These are phyloP conservation scores for Alloplasta piceator DNA, from an alignment of 2,888 invertebrate species.

Conservation along the genomic window DNA sequence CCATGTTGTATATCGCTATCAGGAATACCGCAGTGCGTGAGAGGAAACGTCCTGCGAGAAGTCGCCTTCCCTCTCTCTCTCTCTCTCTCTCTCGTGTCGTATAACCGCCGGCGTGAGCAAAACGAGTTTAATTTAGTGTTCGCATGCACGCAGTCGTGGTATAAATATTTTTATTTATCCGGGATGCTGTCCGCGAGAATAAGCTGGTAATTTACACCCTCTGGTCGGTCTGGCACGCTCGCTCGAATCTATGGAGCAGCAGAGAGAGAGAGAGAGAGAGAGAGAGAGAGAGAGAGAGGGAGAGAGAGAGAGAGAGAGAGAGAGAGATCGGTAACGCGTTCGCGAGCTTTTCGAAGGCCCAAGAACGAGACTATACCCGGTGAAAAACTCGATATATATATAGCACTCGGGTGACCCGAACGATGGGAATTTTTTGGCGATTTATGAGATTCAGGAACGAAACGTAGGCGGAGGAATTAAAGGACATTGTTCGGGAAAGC, in stretches of 20 bases:
- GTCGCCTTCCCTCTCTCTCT: neutral
- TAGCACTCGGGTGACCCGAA: slow-evolving; percentile 18
- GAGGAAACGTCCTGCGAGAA: neutral
- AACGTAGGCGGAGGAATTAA: slow-evolving; percentile 75
- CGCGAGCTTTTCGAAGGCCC: slow-evolving; percentile 11
- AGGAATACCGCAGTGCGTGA: slow-evolving; percentile 31
- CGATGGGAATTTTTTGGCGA: slow-evolving; percentile 77
- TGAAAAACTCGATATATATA: neutral
- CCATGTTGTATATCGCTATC: slow-evolving; percentile 46
- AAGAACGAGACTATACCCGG: no score
- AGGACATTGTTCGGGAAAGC: slow-evolving; percentile 73
- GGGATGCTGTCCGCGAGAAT: slow-evolving; percentile 74
- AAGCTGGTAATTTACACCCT: slow-evolving; percentile 80
- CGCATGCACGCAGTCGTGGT: slow-evolving; percentile 76
- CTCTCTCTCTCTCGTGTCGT: slow-evolving; percentile 16
- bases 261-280: slow-evolving; percentile 4
- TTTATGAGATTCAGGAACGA: slow-evolving; percentile 76
- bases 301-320: no score
- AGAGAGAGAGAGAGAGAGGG: slow-evolving; percentile 6
- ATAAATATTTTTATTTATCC: slow-evolving; percentile 81
- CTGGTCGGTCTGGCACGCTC: slow-evolving; percentile 58
- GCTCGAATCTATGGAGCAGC: slow-evolving; percentile 17
- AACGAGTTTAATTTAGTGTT: slow-evolving; percentile 78
- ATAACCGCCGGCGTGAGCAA: slow-evolving; percentile 56
- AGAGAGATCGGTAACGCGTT: slow-evolving; percentile 18